Percentiles rank a stretch among this genome's conserved stretches.
These are phyloP conservation scores for Hyaena hyaena DNA, from an alignment of 2,113 vertebrate species.

Conservation along the genomic window DNA sequence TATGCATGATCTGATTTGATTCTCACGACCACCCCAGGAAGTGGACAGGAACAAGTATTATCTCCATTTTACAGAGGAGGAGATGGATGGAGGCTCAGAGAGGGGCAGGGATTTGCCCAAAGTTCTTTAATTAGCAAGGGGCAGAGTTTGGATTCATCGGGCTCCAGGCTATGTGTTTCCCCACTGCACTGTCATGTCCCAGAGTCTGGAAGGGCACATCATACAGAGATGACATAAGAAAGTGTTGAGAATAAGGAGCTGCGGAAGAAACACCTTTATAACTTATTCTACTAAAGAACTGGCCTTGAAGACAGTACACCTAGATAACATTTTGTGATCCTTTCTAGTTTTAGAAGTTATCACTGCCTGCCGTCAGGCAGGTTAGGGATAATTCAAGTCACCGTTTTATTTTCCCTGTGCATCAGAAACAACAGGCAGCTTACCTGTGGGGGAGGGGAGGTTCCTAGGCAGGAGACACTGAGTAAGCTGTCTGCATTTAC, in stretches of 20 bases:
- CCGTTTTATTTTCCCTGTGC: not conserved
- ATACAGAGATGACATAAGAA: not conserved
- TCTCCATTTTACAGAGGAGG: not conserved
- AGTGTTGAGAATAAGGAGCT: not conserved
- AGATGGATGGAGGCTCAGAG: not conserved
- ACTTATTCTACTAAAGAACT: not conserved
- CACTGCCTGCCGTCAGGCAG: not conserved
- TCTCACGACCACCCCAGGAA: not conserved
- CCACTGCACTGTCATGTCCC: not conserved
- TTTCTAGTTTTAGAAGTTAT: not conserved
- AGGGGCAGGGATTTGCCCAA: not conserved
- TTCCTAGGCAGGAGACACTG: not conserved
- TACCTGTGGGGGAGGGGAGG: not conserved
- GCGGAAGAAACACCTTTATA: not conserved
- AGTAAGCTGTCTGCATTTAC: not conserved
- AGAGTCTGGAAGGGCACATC: not conserved
- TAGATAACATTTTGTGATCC: not conserved
- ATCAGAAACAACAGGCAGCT: not conserved
- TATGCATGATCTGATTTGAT: not conserved
- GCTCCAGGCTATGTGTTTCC: not conserved
- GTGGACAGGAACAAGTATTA: not conserved
- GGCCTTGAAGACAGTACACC: not conserved
- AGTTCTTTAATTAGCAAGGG: not conserved
- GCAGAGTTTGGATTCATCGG: not conserved
- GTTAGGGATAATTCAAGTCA: not conserved